Percentiles rank a stretch among this genome's conserved stretches.
These are phyloP conservation scores for Ophonus ardosiacus DNA, from an alignment of 2,888 invertebrate species.

Conservation along the genomic window DNA sequence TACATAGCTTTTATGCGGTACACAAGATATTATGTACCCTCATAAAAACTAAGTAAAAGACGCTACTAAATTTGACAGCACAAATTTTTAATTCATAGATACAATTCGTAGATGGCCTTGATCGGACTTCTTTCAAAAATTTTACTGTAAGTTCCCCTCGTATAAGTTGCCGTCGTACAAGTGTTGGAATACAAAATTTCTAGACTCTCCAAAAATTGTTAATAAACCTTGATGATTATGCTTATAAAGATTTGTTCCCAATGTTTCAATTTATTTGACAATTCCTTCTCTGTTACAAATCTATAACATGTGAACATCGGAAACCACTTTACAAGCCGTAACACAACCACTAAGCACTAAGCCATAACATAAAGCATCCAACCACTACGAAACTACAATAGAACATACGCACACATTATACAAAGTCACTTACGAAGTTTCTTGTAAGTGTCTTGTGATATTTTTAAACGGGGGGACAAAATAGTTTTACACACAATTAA, in stretches of 20 bases:
- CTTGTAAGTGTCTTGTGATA: not conserved
- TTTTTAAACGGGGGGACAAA: slow-evolving; percentile 54
- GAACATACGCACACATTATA: not conserved
- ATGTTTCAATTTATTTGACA: not conserved
- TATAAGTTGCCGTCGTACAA: no score
- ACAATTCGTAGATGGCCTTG: no score
- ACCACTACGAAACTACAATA: slow-evolving; percentile 26
- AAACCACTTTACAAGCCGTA: not conserved
- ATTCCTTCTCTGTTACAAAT: not conserved
- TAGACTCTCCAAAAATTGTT: no score
- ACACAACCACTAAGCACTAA: not conserved
- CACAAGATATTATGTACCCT: no score
- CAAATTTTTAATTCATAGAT: no score
- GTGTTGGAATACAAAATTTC: no score
- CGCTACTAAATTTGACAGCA: no score
- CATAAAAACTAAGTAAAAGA: no score
- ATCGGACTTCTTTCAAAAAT: no score
- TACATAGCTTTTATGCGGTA: no score
- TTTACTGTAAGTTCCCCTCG: no score
- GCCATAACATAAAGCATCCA: not conserved
- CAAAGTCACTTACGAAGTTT: not conserved
- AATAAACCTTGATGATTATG: no score
- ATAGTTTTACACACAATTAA: slow-evolving; percentile 62
- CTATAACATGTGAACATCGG: not conserved
- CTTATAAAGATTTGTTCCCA: not conserved